Conservation (phyloP, 2,113 vertebrate species). For the Hiodon alosoides region DNA sequence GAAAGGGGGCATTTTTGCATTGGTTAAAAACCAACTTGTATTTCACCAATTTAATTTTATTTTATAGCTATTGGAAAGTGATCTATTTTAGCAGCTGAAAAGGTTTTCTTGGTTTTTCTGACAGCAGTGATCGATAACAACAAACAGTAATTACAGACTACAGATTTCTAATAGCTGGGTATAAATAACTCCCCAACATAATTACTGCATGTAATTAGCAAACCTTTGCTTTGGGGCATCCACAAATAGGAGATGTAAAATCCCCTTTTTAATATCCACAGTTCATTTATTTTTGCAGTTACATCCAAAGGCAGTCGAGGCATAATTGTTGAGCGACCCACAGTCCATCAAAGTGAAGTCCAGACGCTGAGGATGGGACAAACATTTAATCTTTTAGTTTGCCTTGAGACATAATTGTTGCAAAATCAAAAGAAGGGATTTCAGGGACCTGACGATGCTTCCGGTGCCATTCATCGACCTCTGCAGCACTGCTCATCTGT, state of each 20-base stretch:
- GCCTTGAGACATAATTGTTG: conserved; percentile 9
- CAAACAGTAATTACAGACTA: conserved; percentile 11
- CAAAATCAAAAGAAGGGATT: neutral
- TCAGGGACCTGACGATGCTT: neutral
- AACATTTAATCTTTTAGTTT: neutral
- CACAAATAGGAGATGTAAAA: neutral
- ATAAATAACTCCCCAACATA: conserved; percentile 5
- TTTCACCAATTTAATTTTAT: too few species aligned
- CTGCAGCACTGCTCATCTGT: neutral
- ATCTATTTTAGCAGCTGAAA: neutral
- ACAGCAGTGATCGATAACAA: neutral
- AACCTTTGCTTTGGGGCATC: conserved; percentile 8
- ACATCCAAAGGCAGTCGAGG: neutral
- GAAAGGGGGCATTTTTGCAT: too few species aligned
- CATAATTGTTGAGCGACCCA: neutral
- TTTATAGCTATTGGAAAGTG: too few species aligned
- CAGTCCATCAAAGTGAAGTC: conserved; percentile 1
- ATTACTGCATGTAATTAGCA: conserved; percentile 1
- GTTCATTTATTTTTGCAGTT: neutral
- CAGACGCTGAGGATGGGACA: neutral
- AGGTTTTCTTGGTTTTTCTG: neutral
- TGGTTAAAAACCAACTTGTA: too few species aligned
- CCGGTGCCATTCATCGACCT: neutral
- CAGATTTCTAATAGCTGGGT: neutral
- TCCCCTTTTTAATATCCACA: neutral